A percentile compares a stretch with the other conserved stretches of the same genome.
Conservation (phyloP, 2,888 invertebrate genomes). For the Athalia cordata region DNA sequence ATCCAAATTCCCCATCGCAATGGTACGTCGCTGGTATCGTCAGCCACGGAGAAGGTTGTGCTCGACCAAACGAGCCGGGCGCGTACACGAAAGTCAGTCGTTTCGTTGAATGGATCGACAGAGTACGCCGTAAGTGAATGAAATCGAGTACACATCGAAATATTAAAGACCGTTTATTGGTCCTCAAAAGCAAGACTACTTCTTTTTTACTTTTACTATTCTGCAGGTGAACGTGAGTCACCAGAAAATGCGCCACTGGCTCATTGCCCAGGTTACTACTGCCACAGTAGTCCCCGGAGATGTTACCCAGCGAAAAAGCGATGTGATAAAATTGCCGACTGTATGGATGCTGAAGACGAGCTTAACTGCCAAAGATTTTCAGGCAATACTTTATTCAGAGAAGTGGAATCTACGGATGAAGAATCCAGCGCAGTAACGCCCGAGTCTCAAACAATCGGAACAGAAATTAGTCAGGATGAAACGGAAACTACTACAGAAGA, state of each 20-base stretch:
- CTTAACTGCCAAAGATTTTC: conserved; percentile 75
- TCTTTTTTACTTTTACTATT: neutral
- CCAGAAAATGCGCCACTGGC: conserved; percentile 76
- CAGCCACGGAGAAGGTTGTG: conserved; percentile 92
- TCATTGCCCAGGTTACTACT: conserved; percentile 84
- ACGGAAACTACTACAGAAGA: neutral
- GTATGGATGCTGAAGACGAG: conserved; percentile 89
- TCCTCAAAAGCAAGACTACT: too few relatives aligned
- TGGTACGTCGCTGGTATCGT: conserved; percentile 91
- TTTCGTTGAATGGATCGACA: conserved; percentile 84
- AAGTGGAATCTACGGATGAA: neutral
- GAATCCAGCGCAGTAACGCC: neutral
- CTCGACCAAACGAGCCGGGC: conserved; percentile 85
- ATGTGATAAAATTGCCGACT: conserved; percentile 86
- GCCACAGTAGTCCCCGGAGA: conserved; percentile 79
- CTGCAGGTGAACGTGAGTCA: conserved; percentile 74
- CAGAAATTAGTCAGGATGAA: neutral
- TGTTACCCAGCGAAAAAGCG: conserved; percentile 81
- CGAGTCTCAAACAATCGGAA: neutral
- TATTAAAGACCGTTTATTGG: too few relatives aligned
- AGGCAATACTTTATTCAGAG: conserved; percentile 27
- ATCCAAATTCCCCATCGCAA: conserved; percentile 79
- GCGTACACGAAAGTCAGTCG: conserved; percentile 87
- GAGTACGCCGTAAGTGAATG: conserved; percentile 76
- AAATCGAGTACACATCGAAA: neutral